phyloP scores from a whole-genome alignment of 2,888 invertebrate genomes.

The Hypomecis atomaria region DNA sequence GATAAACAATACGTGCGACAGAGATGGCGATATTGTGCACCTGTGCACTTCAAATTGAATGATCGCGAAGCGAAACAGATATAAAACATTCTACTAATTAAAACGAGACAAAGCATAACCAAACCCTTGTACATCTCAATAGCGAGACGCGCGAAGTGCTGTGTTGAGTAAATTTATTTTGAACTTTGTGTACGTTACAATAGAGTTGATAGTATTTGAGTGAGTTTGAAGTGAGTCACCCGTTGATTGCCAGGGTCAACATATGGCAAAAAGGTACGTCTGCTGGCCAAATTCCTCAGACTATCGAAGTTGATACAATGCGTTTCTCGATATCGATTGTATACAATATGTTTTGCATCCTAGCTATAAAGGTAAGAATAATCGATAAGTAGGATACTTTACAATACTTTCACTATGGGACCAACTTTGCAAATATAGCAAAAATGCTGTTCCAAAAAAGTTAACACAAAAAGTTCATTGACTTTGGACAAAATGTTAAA shows the following conservation, averaged over 20 bases:
- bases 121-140: slow-evolving; percentile 42
- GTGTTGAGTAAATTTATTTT: slow-evolving; percentile 41
- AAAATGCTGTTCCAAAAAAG: too few relatives aligned
- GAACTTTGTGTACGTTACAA: slow-evolving; percentile 22
- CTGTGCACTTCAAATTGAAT: slow-evolving; percentile 81
- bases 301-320: slow-evolving; percentile 34
- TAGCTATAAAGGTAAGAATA: too few relatives aligned
- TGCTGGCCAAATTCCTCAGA: slow-evolving; percentile 42
- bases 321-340: slow-evolving; percentile 35
- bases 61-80: slow-evolving; percentile 65
- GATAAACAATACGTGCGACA: slow-evolving; percentile 60
- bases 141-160: slow-evolving; percentile 51
- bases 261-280: slow-evolving; percentile 76
- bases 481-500: too few relatives aligned
- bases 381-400: too few relatives aligned
- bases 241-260: slow-evolving; percentile 80
- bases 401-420: too few relatives aligned
- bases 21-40: slow-evolving; percentile 72
- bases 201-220: slow-evolving; percentile 43
- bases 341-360: slow-evolving; percentile 7
- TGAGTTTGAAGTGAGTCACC: slow-evolving; percentile 40
- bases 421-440: too few relatives aligned
- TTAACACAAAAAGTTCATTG: too few relatives aligned
- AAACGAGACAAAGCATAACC: slow-evolving; percentile 62
- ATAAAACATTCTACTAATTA: slow-evolving; percentile 74